These are phyloP conservation scores for Trissoscelio sp. DNA, from an alignment of 2,888 invertebrate genomes.

Conservation along the genomic window DNA sequence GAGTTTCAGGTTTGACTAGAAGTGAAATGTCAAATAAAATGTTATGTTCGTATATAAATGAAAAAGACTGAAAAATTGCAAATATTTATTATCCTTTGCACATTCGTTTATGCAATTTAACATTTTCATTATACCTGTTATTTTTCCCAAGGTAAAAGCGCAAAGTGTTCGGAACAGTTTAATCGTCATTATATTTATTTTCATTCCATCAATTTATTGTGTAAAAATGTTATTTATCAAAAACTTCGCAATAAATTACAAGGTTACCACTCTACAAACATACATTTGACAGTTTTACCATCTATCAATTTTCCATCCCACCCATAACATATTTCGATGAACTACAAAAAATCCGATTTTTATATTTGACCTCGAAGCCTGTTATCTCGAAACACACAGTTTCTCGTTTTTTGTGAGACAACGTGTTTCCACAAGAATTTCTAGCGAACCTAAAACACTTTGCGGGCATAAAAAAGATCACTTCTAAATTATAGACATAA, in stretches of 20 bases:
- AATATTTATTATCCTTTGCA: constrained; percentile 38
- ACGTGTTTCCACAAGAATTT: constrained; percentile 34
- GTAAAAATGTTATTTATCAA: constrained; percentile 23
- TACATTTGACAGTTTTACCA: constrained; percentile 10
- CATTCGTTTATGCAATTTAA: constrained; percentile 30
- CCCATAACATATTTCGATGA: constrained; percentile 4
- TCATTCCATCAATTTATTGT: too few relatives aligned
- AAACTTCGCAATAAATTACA: background rate
- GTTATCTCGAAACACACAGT: constrained; percentile 35
- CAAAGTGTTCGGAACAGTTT: too few relatives aligned
- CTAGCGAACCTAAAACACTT: constrained; percentile 47
- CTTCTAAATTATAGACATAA: constrained; percentile 37
- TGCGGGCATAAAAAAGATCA: constrained; percentile 26
- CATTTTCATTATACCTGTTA: constrained; percentile 18
- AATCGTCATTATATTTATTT: too few relatives aligned
- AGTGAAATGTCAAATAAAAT: constrained; percentile 59
- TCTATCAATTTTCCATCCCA: constrained; percentile 38
- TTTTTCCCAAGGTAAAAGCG: background rate
- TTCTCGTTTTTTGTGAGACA: constrained; percentile 29
- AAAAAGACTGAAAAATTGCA: constrained; percentile 25
- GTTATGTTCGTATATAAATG: constrained; percentile 41
- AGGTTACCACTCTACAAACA: background rate
- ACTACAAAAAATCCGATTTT: constrained; percentile 27
- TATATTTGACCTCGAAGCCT: constrained; percentile 30
- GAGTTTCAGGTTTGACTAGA: constrained; percentile 58